These are phyloP conservation scores for Drosophila formosana DNA, from an alignment of 2,888 invertebrate genomes.

Conservation along the genomic window DNA sequence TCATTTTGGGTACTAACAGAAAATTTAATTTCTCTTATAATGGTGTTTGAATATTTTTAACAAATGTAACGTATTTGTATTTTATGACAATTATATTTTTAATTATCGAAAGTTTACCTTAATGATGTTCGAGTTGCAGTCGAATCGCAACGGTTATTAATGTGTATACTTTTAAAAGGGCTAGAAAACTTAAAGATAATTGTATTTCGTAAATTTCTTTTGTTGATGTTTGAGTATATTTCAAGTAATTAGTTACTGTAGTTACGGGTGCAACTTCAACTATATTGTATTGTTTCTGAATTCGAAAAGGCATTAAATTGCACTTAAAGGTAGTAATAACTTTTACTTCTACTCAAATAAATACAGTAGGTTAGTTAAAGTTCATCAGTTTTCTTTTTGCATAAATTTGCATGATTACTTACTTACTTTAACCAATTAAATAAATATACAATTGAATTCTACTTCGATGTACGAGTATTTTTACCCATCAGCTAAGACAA, in stretches of 20 bases:
- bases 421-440: neutral
- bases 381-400: neutral
- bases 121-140: too few relatives aligned
- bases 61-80: too few relatives aligned
- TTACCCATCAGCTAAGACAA: neutral
- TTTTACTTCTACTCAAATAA: neutral
- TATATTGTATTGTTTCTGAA: neutral
- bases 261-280: neutral
- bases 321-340: neutral
- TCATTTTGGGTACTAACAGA: too few relatives aligned
- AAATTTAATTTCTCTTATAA: too few relatives aligned
- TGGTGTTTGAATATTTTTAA: too few relatives aligned
- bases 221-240: neutral
- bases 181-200: neutral
- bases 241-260: neutral
- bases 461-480: constrained; percentile 5
- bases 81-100: too few relatives aligned
- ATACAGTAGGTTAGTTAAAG: neutral
- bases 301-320: neutral
- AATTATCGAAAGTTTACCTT: too few relatives aligned
- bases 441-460: constrained; percentile 6
- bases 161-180: too few relatives aligned
- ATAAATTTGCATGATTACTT: constrained; percentile 1
- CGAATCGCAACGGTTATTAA: too few relatives aligned
- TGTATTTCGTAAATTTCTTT: neutral